These are phyloP conservation scores for Blastobasis lacticolella DNA, from an alignment of 2,888 invertebrate genomes.

Conservation along the genomic window DNA sequence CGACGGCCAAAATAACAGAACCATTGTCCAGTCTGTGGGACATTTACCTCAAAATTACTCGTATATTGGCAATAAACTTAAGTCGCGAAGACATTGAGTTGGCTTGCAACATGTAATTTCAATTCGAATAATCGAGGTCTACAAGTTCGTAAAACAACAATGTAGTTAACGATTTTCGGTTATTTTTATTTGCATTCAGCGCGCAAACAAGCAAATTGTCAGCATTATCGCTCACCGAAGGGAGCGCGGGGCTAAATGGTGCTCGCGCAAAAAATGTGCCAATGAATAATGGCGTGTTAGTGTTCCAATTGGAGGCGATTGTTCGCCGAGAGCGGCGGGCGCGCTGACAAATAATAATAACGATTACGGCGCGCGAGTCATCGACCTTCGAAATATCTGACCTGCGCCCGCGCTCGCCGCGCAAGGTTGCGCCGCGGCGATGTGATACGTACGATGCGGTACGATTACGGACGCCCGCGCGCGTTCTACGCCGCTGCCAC, in stretches of 20 bases:
- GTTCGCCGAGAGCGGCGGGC: slow-evolving; percentile 19
- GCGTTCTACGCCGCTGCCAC: no score
- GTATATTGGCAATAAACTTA: no score
- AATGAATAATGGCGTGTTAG: no score
- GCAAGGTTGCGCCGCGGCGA: slow-evolving; percentile 52
- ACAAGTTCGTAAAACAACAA: no score
- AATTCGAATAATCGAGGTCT: no score
- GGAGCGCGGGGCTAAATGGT: slow-evolving; percentile 4
- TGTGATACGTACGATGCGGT: not conserved
- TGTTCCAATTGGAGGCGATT: slow-evolving; percentile 1
- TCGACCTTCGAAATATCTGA: slow-evolving; percentile 74
- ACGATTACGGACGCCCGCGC: not conserved
- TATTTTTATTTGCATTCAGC: no score
- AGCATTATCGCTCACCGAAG: not conserved
- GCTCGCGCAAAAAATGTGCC: not conserved
- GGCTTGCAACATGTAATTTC: no score
- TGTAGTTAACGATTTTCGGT: no score
- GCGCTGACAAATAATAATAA: slow-evolving; percentile 63
- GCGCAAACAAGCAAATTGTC: no score
- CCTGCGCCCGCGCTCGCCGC: slow-evolving; percentile 52
- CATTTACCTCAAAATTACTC: no score
- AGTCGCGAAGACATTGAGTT: no score
- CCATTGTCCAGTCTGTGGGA: slow-evolving; percentile 5
- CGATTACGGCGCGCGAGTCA: slow-evolving; percentile 61
- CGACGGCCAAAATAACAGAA: slow-evolving; percentile 23